These are phyloP conservation scores for Crotalus horridus DNA, from an alignment of 2,113 vertebrate species.

Conservation along the genomic window DNA sequence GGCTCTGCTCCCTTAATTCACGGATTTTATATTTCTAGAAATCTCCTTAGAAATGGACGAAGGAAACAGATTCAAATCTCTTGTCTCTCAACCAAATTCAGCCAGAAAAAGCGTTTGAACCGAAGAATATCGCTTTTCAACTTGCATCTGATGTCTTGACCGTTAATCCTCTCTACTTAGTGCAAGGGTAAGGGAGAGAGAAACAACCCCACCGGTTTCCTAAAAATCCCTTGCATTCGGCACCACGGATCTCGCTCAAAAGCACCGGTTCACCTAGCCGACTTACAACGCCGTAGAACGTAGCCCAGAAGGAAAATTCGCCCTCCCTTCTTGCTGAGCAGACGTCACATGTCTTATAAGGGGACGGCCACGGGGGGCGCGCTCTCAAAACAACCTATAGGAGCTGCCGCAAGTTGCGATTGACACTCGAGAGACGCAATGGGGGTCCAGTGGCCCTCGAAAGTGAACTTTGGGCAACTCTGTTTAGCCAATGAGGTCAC, in stretches of 20 bases:
- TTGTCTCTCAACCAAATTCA: background rate
- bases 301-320: background rate
- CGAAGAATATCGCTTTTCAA: background rate
- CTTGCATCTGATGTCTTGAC: background rate
- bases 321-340: background rate
- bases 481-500: constrained; percentile 57
- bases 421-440: constrained; percentile 65
- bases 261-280: background rate
- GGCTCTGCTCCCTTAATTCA: background rate
- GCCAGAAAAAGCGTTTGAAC: background rate
- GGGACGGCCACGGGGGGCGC: background rate
- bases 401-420: constrained; percentile 43
- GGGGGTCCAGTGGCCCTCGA: constrained; percentile 41
- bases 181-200: background rate
- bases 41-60: background rate
- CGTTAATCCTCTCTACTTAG: background rate
- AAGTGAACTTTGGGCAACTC: constrained; percentile 62
- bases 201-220: background rate
- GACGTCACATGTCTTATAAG: background rate
- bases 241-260: background rate
- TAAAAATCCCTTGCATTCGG: background rate
- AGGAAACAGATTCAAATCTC: background rate
- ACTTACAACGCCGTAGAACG: background rate
- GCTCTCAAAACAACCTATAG: constrained; percentile 52
- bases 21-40: background rate